phyloP scores from a whole-genome alignment of 2,113 vertebrate genomes.

The Hipposideros armiger region DNA sequence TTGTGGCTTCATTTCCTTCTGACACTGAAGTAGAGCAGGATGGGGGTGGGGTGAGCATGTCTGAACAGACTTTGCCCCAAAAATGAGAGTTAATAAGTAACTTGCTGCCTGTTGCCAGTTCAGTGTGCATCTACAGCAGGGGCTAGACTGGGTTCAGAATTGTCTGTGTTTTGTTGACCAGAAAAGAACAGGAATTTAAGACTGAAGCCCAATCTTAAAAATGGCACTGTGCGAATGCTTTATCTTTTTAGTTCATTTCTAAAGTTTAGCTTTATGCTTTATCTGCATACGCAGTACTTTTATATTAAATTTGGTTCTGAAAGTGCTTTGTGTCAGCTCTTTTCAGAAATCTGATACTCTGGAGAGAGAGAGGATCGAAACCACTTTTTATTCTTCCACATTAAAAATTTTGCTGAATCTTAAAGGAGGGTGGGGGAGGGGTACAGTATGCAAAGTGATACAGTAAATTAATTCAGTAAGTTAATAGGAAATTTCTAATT shows the following conservation, averaged over 20 bases:
- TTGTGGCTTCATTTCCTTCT: conserved; percentile 83
- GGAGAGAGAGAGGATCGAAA: conserved; percentile 61
- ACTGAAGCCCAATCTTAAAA: neutral
- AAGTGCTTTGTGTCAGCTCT: conserved; percentile 74
- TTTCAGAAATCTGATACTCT: conserved; percentile 67
- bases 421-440: neutral
- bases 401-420: conserved; percentile 71
- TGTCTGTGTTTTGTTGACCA: neutral
- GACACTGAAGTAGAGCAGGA: conserved; percentile 58
- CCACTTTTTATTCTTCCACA: conserved; percentile 60
- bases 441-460: conserved; percentile 40
- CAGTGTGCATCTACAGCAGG: neutral
- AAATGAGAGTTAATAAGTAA: neutral
- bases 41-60: conserved; percentile 58
- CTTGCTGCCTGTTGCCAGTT: neutral
- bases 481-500: neutral
- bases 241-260: conserved; percentile 21
- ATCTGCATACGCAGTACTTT: conserved; percentile 71
- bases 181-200: neutral
- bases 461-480: neutral
- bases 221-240: neutral
- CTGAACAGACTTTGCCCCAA: neutral
- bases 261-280: conserved; percentile 39
- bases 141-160: neutral
- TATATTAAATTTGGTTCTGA: conserved; percentile 61